These are phyloP conservation scores for Cynopterus sphinx DNA, from an alignment of 2,797 vertebrate genomes.

Conservation along the genomic window DNA sequence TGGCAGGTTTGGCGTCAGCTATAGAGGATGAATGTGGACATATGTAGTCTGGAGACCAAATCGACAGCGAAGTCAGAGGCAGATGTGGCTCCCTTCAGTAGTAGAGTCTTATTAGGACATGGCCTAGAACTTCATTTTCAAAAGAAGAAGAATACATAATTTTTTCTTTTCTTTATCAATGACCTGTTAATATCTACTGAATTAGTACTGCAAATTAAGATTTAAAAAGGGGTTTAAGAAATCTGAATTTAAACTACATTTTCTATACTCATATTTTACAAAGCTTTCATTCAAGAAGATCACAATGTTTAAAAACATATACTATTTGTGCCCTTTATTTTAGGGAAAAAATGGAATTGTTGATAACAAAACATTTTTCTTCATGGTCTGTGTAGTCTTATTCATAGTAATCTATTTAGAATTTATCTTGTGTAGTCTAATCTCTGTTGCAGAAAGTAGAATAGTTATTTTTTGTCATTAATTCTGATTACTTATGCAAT, in stretches of 20 bases:
- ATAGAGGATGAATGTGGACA: neutral
- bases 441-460: neutral
- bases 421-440: neutral
- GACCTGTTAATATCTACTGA: neutral
- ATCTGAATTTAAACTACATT: neutral
- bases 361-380: slow-evolving; percentile 30
- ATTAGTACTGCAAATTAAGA: neutral
- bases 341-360: neutral
- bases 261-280: neutral
- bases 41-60: neutral
- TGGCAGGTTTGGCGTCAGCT: neutral
- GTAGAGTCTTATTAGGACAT: neutral
- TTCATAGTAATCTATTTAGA: neutral
- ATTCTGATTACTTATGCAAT: neutral
- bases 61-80: neutral
- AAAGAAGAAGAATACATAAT: neutral
- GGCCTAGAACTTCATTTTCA: neutral
- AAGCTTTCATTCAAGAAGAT: neutral
- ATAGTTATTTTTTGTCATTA: neutral
- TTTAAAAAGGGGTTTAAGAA: neutral
- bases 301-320: neutral
- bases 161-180: neutral
- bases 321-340: neutral
- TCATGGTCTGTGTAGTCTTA: neutral
- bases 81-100: neutral